A percentile compares a stretch with the other conserved stretches of the same genome.
Evolutionary conservation across 2,113 vertebrate species (phyloP).

Genomic region (Brachionichthys hirsutus): DNA sequence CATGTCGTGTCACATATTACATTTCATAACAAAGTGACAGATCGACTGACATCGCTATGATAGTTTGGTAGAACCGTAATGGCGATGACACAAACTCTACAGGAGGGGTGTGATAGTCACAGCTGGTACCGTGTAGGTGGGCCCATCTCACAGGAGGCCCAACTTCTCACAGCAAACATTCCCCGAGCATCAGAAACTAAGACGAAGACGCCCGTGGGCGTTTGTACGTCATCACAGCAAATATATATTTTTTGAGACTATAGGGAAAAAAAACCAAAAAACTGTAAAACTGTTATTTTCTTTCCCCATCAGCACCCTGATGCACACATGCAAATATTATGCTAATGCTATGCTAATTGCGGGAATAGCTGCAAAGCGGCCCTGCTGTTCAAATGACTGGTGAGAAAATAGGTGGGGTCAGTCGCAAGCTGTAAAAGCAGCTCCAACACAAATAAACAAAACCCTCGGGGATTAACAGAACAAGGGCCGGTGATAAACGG

Average conservation of each 20-base stretch:
- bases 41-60: conserved; percentile 8
- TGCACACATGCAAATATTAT: conserved; percentile 85
- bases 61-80: conserved; percentile 5
- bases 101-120: conserved; percentile 24
- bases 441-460: conserved; percentile 85
- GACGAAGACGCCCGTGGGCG: conserved; percentile 64
- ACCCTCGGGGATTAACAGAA: conserved; percentile 75
- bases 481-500: conserved; percentile 75
- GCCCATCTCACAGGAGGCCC: conserved; percentile 16
- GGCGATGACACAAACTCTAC: conserved; percentile 22
- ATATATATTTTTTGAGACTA: conserved; percentile 49
- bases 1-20: too few relatives aligned
- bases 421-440: conserved; percentile 81
- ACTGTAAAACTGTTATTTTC: conserved; percentile 75
- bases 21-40: too few relatives aligned
- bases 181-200: conserved; percentile 33
- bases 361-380: conserved; percentile 78
- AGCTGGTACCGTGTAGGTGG: conserved; percentile 60
- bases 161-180: conserved; percentile 63
- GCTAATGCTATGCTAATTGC: conserved; percentile 83
- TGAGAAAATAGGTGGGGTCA: conserved; percentile 84
- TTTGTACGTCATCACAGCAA: conserved; percentile 59
- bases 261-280: conserved; percentile 25
- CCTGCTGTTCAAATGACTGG: conserved; percentile 82
- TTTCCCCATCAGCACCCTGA: conserved; percentile 81